Evolutionary conservation across 2,113 vertebrate species (phyloP), one percentile per base, ranked within the genome.

Genomic region (Stictonetta naevosa): DNA sequence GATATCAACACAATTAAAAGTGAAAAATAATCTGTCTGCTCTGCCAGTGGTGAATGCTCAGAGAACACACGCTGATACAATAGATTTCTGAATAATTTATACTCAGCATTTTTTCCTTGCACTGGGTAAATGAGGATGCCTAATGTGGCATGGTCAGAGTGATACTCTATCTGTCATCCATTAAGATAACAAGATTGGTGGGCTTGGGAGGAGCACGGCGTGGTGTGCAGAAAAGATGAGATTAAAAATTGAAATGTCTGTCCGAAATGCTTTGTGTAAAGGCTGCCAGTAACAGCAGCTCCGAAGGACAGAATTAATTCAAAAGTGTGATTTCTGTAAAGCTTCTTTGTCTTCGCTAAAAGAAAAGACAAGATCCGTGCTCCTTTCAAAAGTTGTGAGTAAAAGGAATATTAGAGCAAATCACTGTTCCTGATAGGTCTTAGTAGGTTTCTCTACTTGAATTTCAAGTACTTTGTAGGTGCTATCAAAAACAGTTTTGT

Each of bases 71-170:
- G 94, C 97, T 97, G 95, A 98, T 93, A 97, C 94, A 97, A 97
- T 98, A 94, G 97, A 93, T 96, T 96, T 85, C 95, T 98, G 95
- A 99, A 99, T 99, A 98, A 99, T 99, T 99, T 97, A 99, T 98
- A 91, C 94, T 95, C 81, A 84, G 98, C 97, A 97, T 98, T 98
- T 92, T 94, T 98, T 98, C 98, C 98, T 98, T 95, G 69, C 97
- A 98, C 99, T 99, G 98, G 98, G 98, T 99, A 99, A 99, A 99
- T 98, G 99, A 99, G 99, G 98, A 98, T 97, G 95, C 97, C 98
- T 97, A 97, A 98, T 96, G 97, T 93, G 88, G 97, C 96, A 90
- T 97, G 95, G 96, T 95, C 93, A 23, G 95, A 97, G 64, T 91
- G 98, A 98, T 96, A 98, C 97, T 86, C 97, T 96, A 98, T 98